These are phyloP conservation scores for Sthenelais limicola DNA, from an alignment of 2,888 invertebrate species.

Conservation along the genomic window DNA sequence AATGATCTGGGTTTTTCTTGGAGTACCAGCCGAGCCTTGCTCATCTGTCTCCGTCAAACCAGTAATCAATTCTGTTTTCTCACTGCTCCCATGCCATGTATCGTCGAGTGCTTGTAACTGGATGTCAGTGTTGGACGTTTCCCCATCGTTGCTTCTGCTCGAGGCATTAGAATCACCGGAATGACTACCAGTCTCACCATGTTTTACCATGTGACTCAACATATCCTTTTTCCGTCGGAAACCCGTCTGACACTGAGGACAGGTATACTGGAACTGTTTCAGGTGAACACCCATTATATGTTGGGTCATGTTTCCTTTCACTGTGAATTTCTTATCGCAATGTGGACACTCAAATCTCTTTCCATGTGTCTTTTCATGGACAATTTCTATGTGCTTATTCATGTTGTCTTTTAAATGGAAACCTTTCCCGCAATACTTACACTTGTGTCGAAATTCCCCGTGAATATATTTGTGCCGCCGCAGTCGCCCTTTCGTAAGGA, in stretches of 20 bases:
- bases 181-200: neutral
- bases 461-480: conserved; percentile 47
- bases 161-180: neutral
- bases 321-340: conserved; percentile 46
- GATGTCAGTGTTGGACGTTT: neutral
- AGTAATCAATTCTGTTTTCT: conserved; percentile 15
- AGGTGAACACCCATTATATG: conserved; percentile 48
- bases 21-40: neutral
- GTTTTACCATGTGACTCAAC: conserved; percentile 44
- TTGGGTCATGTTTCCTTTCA: conserved; percentile 49
- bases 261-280: conserved; percentile 45
- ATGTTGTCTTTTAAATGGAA: conserved; percentile 51
- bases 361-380: conserved; percentile 43
- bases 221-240: conserved; percentile 44
- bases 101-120: neutral
- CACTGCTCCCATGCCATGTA: conserved; percentile 2
- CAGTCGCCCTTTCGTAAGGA: conserved; percentile 45
- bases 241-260: conserved; percentile 43
- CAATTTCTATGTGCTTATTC: conserved; percentile 48
- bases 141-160: neutral
- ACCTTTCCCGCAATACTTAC: conserved; percentile 46
- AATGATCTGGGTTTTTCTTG: conserved; percentile 10
- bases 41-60: neutral
- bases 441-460: conserved; percentile 44
- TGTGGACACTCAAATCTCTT: conserved; percentile 41